phyloP scores from a whole-genome alignment of 2,888 invertebrate genomes.

The Agrochola lychnidis region DNA sequence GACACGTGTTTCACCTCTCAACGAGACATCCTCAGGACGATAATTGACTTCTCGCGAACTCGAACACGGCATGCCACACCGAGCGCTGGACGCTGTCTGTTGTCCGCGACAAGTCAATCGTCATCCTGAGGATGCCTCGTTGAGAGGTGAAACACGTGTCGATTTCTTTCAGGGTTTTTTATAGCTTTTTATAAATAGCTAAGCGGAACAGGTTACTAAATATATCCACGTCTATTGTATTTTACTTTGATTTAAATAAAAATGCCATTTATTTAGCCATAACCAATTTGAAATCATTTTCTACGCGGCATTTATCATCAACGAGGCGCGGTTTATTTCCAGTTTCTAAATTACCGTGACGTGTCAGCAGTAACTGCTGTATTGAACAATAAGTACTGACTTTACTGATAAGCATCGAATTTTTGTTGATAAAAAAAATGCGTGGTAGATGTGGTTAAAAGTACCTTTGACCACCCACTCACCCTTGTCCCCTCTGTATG shows the following conservation, averaged over 20 bases:
- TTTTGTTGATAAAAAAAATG: background rate
- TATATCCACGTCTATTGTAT: no score
- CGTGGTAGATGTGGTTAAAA: background rate
- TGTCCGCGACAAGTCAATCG: no score
- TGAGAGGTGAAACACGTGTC: no score
- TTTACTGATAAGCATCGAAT: background rate
- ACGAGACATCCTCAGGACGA: no score
- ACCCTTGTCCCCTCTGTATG: background rate
- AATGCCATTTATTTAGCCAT: background rate
- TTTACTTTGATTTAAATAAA: background rate
- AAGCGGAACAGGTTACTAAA: no score
- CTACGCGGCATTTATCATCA: background rate
- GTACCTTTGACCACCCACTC: background rate
- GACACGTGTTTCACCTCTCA: no score
- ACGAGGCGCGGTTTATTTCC: slow-evolving; percentile 2
- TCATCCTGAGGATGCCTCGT: no score
- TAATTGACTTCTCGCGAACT: no score
- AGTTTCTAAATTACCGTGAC: slow-evolving; percentile 3
- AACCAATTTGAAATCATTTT: background rate
- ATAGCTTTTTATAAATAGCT: no score
- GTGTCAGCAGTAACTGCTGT: background rate
- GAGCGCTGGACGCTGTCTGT: no score
- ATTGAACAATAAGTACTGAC: background rate
- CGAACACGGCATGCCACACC: no score
- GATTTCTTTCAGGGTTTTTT: no score